Conservation (phyloP, 2,113 vertebrate genomes). For the Daubentonia madagascariensis region DNA sequence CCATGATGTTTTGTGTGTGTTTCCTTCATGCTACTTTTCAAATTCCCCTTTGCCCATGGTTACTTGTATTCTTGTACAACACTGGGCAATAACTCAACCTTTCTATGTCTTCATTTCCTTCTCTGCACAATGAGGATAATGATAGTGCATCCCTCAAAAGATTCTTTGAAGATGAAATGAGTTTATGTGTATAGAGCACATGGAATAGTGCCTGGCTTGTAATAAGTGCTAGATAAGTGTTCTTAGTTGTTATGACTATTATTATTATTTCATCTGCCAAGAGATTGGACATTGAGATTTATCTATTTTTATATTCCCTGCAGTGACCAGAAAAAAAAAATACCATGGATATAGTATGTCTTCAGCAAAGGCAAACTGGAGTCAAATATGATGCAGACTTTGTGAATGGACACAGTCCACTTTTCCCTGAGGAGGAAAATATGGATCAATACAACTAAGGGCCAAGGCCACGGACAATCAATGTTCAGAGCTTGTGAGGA, state of each 20-base stretch:
- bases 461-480: accelerated
- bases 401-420: background rate
- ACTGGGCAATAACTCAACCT: background rate
- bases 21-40: background rate
- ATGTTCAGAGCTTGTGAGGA: background rate
- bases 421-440: background rate
- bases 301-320: background rate
- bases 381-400: background rate
- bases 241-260: background rate
- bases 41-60: background rate
- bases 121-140: background rate
- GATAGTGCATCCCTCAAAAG: background rate
- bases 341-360: background rate
- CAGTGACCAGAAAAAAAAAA: background rate
- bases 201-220: background rate
- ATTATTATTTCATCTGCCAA: background rate
- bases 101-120: background rate
- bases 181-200: background rate
- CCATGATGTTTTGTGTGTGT: background rate
- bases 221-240: background rate
- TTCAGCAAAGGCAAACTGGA: background rate
- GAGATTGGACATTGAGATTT: background rate
- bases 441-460: background rate
- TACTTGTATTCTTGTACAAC: background rate
- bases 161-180: background rate